Percentiles rank a stretch among this genome's conserved stretches.
Evolutionary conservation across 2,888 invertebrate genomes (phyloP).

Genomic region (Anodontia alba): DNA sequence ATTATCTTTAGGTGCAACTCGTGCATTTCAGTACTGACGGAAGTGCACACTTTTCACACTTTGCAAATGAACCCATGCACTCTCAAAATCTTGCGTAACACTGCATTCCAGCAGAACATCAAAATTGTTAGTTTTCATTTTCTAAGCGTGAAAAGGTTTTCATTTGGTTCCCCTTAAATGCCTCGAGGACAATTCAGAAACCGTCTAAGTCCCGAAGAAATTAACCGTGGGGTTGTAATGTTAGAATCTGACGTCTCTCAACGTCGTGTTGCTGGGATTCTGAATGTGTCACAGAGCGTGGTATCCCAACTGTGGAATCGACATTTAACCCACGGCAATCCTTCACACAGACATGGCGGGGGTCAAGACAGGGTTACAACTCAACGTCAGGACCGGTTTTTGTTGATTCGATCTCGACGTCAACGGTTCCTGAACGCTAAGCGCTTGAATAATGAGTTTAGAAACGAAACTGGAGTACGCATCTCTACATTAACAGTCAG

Average conservation of each 20-base stretch:
- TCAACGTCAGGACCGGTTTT: too few species aligned
- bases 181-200: background rate
- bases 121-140: background rate
- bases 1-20: background rate
- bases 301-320: slow-evolving; percentile 3
- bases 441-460: too few species aligned
- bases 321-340: slow-evolving; percentile 8
- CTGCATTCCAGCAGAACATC: background rate
- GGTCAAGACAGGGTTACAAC: too few species aligned
- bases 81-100: background rate
- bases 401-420: too few species aligned
- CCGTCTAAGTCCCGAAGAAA: background rate
- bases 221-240: slow-evolving; percentile 17
- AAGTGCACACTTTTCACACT: background rate
- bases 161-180: background rate
- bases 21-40: background rate
- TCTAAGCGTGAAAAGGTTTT: background rate
- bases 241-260: slow-evolving; percentile 11
- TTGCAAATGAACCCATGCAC: background rate
- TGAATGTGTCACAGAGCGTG: too few species aligned
- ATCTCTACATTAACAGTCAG: too few species aligned
- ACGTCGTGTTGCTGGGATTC: too few species aligned
- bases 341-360: too few species aligned
- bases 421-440: too few species aligned
- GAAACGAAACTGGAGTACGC: too few species aligned